Conservation (phyloP, 2,797 vertebrate species). For the Peromyscus melanophrys region DNA sequence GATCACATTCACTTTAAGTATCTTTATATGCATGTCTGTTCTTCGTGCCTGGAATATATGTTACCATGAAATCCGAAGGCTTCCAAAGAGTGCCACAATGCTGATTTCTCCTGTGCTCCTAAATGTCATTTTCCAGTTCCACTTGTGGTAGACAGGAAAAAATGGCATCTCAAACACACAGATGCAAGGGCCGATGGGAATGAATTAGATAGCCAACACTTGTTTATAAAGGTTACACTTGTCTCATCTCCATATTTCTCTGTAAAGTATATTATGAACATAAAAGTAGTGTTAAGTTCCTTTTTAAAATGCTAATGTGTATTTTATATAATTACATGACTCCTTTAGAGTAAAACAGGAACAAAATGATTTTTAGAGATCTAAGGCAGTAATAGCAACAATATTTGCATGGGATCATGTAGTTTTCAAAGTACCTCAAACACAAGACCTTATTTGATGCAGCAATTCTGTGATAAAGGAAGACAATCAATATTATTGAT, state of each 20-base stretch:
- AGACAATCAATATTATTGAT: not conserved
- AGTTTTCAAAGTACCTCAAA: not conserved
- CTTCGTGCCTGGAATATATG: conserved; percentile 3
- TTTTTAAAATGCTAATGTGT: not conserved
- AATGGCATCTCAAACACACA: not conserved
- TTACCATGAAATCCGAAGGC: conserved; percentile 13
- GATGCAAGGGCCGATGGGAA: not conserved
- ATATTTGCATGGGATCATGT: not conserved
- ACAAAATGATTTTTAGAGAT: not conserved
- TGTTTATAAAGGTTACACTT: not conserved
- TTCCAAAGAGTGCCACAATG: not conserved
- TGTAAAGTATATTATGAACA: not conserved
- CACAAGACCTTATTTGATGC: not conserved
- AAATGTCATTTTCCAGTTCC: not conserved
- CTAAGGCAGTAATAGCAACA: not conserved
- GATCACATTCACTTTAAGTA: conserved; percentile 16
- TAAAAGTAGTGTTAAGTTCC: not conserved
- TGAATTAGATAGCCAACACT: not conserved
- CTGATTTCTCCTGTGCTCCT: not conserved
- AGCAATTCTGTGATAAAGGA: not conserved
- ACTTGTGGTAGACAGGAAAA: not conserved
- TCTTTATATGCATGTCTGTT: not conserved
- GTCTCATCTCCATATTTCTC: not conserved
- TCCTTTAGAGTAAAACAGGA: conserved; percentile 32
- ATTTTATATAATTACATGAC: conserved; percentile 5